Base-by-base conservation (phyloP, 2,888 invertebrate species). In the Cheiracanthium punctorium region DNA sequence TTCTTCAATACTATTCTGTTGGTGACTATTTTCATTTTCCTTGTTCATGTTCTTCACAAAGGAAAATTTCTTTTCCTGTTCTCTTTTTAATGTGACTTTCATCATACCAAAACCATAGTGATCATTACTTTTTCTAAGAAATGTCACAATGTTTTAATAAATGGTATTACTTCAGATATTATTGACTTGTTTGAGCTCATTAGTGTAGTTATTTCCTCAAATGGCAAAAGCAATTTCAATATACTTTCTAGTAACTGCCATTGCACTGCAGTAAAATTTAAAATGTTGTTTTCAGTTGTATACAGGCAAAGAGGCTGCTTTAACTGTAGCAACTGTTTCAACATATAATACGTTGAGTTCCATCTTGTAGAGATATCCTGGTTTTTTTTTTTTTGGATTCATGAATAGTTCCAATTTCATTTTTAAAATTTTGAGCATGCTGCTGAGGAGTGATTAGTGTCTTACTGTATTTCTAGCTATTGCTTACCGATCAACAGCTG, bases 311-410 rank as follows among this genome's bases (percentile, higher is more conserved):
- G 30, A 29, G 67, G 67, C 17, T 8, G 28, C 30, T 67, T 67
- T 30, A 67, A 17, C 17, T 67, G 28, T 17, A 5, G 30, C 28
- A 73, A 20, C 2, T 28, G 20, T 73, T 43, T 20, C 28, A 73
- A 48, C 73, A 73, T 73, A 73, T 48, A 48, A 43, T 20, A 41
- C 20, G 29, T n/a, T 12, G 43, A 43, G 33, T 41, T 73, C 73
- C 43, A 73, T 17, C 43, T 29, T 10, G 48, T 41, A 5, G 37
- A n/a, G 43, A 73, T 33, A 41, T 73, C 73, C 28, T 73, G 43
- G 24, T 24, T 67, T 41, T 43, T 43, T n/a, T 73, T 73, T 41
- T 48, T 48, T 41, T 2, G n/a, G 73, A 28, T 71, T 20, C 24
- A 71, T 32, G 5, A 1, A 7, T 17, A 71, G 7, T 24, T 41